phyloP scores from a whole-genome alignment of 2,888 invertebrate species.

The Cancer borealis region DNA sequence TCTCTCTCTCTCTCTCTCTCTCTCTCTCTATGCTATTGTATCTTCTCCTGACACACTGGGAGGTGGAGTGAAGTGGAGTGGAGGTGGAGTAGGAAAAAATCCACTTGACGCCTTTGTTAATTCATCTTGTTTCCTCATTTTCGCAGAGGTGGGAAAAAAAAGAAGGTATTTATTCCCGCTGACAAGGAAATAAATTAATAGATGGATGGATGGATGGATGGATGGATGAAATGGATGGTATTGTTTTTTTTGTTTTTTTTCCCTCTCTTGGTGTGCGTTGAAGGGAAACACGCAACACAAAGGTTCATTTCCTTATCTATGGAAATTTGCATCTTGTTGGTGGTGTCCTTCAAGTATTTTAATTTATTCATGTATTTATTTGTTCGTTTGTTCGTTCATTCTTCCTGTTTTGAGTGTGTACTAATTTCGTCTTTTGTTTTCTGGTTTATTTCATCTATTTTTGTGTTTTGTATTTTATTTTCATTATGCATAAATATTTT shows the following conservation, averaged over 20 bases:
- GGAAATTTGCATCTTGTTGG: not conserved
- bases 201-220: too few species aligned
- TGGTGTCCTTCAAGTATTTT: not conserved
- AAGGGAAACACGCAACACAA: not conserved
- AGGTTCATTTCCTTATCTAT: slow-evolving; percentile 8
- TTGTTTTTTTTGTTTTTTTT: not conserved
- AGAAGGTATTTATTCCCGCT: not conserved
- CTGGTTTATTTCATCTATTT: not conserved
- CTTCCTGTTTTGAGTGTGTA: not conserved
- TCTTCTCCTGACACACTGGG: not conserved
- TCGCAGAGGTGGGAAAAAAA: not conserved
- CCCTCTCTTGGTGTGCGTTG: not conserved
- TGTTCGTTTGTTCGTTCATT: not conserved
- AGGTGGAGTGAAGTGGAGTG: not conserved
- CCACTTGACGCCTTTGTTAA: not conserved
- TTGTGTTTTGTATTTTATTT: too few species aligned
- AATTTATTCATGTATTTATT: not conserved
- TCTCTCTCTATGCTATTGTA: not conserved
- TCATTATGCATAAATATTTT: too few species aligned
- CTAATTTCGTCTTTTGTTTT: not conserved
- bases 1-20: too few species aligned
- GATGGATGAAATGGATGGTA: not conserved
- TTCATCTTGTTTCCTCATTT: not conserved
- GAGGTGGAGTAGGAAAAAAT: not conserved
- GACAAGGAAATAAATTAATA: not conserved